Conservation (phyloP, 2,888 invertebrate species). For the Athripsodes cinereus region DNA sequence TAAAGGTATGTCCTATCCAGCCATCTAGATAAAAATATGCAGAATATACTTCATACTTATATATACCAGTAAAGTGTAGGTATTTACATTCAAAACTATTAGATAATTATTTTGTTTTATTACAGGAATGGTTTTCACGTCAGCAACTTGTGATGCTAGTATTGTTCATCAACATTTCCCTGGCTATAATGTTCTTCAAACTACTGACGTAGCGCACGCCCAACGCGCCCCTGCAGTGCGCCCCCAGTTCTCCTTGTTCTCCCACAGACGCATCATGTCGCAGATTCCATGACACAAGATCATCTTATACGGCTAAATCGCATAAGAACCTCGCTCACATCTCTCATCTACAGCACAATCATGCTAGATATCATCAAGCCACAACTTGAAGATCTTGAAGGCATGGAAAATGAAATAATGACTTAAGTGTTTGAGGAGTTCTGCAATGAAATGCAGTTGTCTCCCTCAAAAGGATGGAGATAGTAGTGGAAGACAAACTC, state of each 20-base stretch:
- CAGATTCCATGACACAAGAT: neutral
- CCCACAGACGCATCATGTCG: neutral
- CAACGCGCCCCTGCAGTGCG: slow-evolving; percentile 20
- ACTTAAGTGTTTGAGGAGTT: too few relatives aligned
- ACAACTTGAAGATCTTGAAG: neutral
- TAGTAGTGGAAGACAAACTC: too few relatives aligned
- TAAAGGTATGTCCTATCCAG: slow-evolving; percentile 78
- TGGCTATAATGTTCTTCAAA: slow-evolving; percentile 94
- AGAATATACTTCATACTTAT: too few relatives aligned
- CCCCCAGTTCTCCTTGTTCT: slow-evolving; percentile 2
- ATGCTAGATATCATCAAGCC: neutral
- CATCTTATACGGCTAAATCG: neutral
- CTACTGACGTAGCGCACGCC: slow-evolving; percentile 85
- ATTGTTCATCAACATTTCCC: slow-evolving; percentile 86
- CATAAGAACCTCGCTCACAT: neutral
- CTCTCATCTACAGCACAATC: neutral
- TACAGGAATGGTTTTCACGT: slow-evolving; percentile 93
- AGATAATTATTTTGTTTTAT: too few relatives aligned
- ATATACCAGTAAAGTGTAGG: too few relatives aligned
- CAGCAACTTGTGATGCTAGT: slow-evolving; percentile 92
- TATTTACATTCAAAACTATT: too few relatives aligned
- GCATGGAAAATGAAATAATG: neutral
- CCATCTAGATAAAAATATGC: too few relatives aligned
- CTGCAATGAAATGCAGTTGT: too few relatives aligned
- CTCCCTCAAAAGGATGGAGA: too few relatives aligned